Conservation (phyloP, 2,797 vertebrate species). For the Chelmon rostratus region DNA sequence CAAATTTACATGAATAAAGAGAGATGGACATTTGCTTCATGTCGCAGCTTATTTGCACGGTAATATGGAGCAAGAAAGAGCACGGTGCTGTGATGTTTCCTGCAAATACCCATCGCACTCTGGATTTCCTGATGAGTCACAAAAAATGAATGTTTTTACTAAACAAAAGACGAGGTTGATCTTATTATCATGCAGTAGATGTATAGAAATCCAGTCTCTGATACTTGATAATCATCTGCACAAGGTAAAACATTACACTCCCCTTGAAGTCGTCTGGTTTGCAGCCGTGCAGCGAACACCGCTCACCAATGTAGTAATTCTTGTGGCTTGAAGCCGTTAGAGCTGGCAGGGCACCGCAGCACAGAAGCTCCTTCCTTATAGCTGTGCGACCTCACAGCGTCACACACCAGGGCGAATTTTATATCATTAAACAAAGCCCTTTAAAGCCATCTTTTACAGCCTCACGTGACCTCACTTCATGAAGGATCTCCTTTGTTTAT, state of each 20-base stretch:
- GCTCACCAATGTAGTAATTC: constrained; percentile 28
- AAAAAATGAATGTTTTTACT: background rate
- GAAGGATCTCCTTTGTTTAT: constrained; percentile 81
- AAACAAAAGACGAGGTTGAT: background rate
- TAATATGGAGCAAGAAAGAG: background rate
- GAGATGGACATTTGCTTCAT: background rate
- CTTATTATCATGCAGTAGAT: background rate
- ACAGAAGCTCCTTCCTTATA: constrained; percentile 72
- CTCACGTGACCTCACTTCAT: constrained; percentile 70
- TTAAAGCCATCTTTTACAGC: constrained; percentile 78
- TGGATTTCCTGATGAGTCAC: background rate
- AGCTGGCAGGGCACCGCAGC: constrained; percentile 62
- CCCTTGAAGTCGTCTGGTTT: constrained; percentile 22
- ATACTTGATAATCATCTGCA: background rate
- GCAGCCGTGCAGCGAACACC: constrained; percentile 18
- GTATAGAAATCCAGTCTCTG: background rate
- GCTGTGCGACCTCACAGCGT: constrained; percentile 67
- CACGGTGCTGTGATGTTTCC: background rate
- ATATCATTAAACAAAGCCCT: constrained; percentile 75
- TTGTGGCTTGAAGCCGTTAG: constrained; percentile 44
- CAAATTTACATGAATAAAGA: constrained; percentile 6
- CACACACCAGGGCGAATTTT: constrained; percentile 69
- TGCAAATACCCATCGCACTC: background rate
- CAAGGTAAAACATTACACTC: background rate
- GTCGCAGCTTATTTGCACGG: background rate